Base-by-base conservation (phyloP, 2,888 invertebrate species). In the Bombyx huttoni region DNA sequence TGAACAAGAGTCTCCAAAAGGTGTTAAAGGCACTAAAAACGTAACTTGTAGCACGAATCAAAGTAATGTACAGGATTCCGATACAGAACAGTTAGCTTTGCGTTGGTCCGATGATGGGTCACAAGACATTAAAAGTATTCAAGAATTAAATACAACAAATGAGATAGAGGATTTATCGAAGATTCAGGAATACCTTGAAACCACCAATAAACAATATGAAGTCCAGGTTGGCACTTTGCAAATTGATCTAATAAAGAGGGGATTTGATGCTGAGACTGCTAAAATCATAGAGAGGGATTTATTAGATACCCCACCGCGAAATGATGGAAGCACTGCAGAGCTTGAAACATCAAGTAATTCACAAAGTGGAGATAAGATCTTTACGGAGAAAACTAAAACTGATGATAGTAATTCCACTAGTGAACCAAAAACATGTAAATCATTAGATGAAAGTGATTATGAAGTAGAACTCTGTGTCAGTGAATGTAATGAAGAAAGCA, bases 261-360 rank as follows among this genome's bases (percentile, higher is more conserved):
- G 88, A 13, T 87, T 87, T 64, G 89, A 89, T 66, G 61, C 69
- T 3, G 82, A 78, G 66, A 85, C 85, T 1, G 89, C 89, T 7
- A 85, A 80, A 73, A 86, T 68, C 52, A 83, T 89, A 34, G 89
- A 89, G 64, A 66, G 83, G 33, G 89, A 88, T 61, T 72, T 89
- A 53, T 69, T 85, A 7, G 83, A 81, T 61, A 64, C 75, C 3
- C 71, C 80, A 7, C 70, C 68, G 24, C 51, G 60, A 49, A 50
- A 54, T 14, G 65, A 63, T 49, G 56, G 59, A 45, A 57, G 54
- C 49, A 34, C 10, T 33, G 13, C 49, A 53, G 40, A 40, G 9
- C 6, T 46, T n/a, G 35, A 46, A 35, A 45, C 24, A 46, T 10
- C 34, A 8, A 33, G 12, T 40, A 47, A 47, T 46, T 47, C 47